Base-by-base conservation (phyloP, 2,113 vertebrate genomes). In the Archocentrus centrarchus region DNA sequence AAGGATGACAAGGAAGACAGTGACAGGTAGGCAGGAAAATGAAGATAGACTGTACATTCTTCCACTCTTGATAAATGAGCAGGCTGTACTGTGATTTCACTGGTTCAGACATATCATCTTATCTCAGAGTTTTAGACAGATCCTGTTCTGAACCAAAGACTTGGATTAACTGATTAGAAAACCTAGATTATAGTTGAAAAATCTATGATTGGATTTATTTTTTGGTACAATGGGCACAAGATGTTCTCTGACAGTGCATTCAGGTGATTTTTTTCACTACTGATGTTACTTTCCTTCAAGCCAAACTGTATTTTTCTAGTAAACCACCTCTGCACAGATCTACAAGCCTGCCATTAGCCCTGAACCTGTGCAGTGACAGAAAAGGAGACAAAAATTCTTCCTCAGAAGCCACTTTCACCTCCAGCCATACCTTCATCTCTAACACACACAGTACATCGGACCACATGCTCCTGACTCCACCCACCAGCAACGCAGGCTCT, bases 311-410 rank as follows among this genome's bases (percentile, higher is more conserved):
- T 53, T 62, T 37, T 78, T 83, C 11, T 83, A 93, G 93, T 9
- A 78, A 77, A 9, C 3, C 50, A 2, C 70, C 60, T 4, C 58
- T 86, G 63, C 73, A 8, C 35, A 77, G 91, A 27, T 81, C 63
- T 47, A 64, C 27, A 2, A 93, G 87, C 47, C 79, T 93, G 24
- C 91, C 92, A 0, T 75, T 17, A 32, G 75, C 6, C 11, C 84
- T 93, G 44, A 41, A 87, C 68, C 39, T 82, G 47, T 80, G 24
- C 3, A 11, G 7, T 4, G 22, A 30, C 3, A 57, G 11, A 6
- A 4, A 66, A 22, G 59, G 75, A 6, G 66, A 82, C 11, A 0
- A 3, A 9, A 37, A 24, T 10, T 1, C 3, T 59, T 24, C 35
- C 14, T 59, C 78, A 55, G 85, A 70, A n/a, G 68, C 62, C 24